phyloP scores from a whole-genome alignment of 2,888 invertebrate genomes.

The Pandemis cinnamomeana region DNA sequence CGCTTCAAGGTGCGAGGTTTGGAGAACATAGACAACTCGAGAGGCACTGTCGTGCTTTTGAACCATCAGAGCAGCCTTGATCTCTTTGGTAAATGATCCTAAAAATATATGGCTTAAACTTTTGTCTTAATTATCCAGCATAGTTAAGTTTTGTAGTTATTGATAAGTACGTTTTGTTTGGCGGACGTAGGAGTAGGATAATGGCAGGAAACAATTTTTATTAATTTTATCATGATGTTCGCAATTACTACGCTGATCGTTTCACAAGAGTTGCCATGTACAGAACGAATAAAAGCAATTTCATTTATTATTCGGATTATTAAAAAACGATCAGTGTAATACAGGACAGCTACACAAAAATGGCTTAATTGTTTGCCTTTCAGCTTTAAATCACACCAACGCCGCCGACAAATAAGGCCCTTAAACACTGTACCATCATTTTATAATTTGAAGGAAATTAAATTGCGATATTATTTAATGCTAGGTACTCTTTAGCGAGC shows the following conservation, averaged over 20 bases:
- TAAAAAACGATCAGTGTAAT: background rate
- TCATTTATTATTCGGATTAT: background rate
- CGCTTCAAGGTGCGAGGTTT: slow-evolving; percentile 89
- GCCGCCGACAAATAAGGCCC: too few species aligned
- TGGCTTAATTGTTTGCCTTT: background rate
- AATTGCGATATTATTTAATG: too few species aligned
- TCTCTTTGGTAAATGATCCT: slow-evolving; percentile 87
- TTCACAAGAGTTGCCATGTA: background rate
- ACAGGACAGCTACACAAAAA: background rate
- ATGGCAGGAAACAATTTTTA: background rate
- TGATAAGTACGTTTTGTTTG: background rate
- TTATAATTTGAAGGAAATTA: too few species aligned
- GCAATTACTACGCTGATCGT: background rate
- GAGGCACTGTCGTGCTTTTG: slow-evolving; percentile 91
- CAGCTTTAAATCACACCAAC: too few species aligned
- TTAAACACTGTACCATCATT: too few species aligned
- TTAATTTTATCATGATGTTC: background rate
- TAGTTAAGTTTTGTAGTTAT: background rate
- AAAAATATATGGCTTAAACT: background rate
- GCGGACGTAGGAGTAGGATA: background rate
- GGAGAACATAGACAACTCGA: slow-evolving; percentile 89
- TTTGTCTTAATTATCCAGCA: too few species aligned
- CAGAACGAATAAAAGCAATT: background rate
- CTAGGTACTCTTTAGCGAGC: too few species aligned
- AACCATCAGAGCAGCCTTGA: slow-evolving; percentile 96